phyloP scores from a whole-genome alignment of 1,140 invertebrate species.

The Polyergus mexicanus region DNA sequence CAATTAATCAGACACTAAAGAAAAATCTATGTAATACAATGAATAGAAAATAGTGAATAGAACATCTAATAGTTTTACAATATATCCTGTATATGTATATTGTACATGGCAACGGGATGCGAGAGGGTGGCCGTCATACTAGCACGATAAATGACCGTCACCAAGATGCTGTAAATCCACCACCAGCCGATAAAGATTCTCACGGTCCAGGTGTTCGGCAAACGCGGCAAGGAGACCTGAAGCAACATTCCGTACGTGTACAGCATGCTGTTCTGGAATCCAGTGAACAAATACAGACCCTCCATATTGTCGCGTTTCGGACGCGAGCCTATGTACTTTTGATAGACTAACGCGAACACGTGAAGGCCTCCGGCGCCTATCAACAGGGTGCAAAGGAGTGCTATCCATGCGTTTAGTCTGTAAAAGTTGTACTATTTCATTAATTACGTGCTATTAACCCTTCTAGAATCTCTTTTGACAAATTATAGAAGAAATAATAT shows the following conservation, averaged over 20 bases:
- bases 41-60: neutral
- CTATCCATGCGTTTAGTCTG: constrained; percentile 89
- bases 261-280: constrained; percentile 90
- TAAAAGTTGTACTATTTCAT: constrained; percentile 69
- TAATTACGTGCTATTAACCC: neutral
- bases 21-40: too few relatives aligned
- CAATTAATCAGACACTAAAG: too few relatives aligned
- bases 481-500: neutral
- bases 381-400: constrained; percentile 88
- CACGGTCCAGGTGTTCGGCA: constrained; percentile 92
- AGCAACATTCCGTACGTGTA: constrained; percentile 93
- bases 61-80: neutral
- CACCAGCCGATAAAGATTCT: constrained; percentile 93
- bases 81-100: neutral
- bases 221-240: constrained; percentile 91
- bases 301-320: constrained; percentile 73
- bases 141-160: constrained; percentile 92
- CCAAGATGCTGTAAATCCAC: constrained; percentile 93
- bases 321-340: constrained; percentile 80
- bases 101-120: constrained; percentile 90
- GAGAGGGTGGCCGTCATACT: constrained; percentile 94
- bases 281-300: constrained; percentile 90
- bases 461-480: neutral
- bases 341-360: constrained; percentile 85
- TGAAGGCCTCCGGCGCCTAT: constrained; percentile 88